Conservation (phyloP, 2,888 invertebrate species). For the Hydropsyche betteni region DNA sequence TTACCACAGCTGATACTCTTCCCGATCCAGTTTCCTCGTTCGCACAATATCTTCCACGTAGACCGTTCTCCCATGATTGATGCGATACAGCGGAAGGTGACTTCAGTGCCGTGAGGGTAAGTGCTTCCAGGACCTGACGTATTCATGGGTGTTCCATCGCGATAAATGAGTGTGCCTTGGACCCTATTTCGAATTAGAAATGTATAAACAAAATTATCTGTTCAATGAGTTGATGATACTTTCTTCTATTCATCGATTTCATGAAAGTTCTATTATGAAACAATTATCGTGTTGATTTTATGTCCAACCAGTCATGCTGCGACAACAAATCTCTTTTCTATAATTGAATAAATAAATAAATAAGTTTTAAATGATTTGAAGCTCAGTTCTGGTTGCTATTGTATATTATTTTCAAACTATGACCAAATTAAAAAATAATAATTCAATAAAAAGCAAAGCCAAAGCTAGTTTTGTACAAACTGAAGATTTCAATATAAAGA, state of each 20-base stretch:
- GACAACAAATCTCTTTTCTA: too few species aligned
- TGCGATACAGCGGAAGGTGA: constrained; percentile 84
- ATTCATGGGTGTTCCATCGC: constrained; percentile 75
- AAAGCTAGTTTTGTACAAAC: too few species aligned
- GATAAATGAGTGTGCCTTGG: constrained; percentile 80
- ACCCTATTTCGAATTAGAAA: constrained; percentile 62
- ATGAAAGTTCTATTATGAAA: not conserved
- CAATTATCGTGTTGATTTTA: not conserved
- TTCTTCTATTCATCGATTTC: not conserved
- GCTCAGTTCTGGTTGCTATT: too few species aligned
- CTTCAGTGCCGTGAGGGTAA: constrained; percentile 84
- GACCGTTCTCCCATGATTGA: constrained; percentile 83
- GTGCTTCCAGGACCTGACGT: constrained; percentile 71
- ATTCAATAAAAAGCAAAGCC: too few species aligned
- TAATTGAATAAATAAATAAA: too few species aligned
- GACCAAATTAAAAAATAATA: too few species aligned
- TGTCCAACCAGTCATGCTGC: not conserved
- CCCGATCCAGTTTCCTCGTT: constrained; percentile 86
- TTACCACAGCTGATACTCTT: constrained; percentile 81
- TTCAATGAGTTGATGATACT: too few species aligned
- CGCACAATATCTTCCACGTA: constrained; percentile 86
- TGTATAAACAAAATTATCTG: not conserved
- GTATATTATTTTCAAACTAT: too few species aligned
- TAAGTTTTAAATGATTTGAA: too few species aligned
- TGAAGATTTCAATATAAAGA: too few species aligned